Conservation (phyloP, 2,113 vertebrate species). For the Rutilus rutilus region DNA sequence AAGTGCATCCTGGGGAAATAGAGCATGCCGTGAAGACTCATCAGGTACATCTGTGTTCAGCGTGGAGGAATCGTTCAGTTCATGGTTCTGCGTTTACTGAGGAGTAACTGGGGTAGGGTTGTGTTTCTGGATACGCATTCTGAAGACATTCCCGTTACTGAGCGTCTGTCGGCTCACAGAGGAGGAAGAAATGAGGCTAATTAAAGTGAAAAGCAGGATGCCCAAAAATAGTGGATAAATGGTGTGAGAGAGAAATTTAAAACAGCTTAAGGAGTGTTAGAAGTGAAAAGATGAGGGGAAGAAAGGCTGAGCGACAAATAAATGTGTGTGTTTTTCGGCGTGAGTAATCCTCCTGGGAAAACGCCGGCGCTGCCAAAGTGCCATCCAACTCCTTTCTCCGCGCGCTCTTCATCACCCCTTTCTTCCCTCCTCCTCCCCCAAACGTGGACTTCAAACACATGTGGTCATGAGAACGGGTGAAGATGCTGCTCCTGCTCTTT, state of each 20-base stretch:
- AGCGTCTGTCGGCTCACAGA: neutral
- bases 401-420: conserved; percentile 53
- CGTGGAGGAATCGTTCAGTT: neutral
- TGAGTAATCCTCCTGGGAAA: conserved; percentile 79
- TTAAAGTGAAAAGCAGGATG: neutral
- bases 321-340: conserved; percentile 40
- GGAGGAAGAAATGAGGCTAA: conserved; percentile 3
- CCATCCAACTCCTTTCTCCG: conserved; percentile 69
- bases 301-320: conserved; percentile 29
- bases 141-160: neutral
- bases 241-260: conserved; percentile 23
- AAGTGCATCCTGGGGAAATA: conserved; percentile 1
- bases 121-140: neutral
- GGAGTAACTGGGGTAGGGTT: neutral
- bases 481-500: conserved; percentile 53
- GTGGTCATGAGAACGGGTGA: conserved; percentile 41
- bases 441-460: conserved; percentile 16
- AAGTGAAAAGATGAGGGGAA: conserved; percentile 38
- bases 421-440: conserved; percentile 41
- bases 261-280: conserved; percentile 51
- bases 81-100: too few species aligned
- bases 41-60: neutral
- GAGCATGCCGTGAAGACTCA: neutral
- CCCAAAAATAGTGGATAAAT: neutral
- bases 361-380: conserved; percentile 73